Evolutionary conservation across 2,797 vertebrate genomes (phyloP), one percentile per base, ranked within the genome.

Genomic region (Protonibea diacanthus): DNA sequence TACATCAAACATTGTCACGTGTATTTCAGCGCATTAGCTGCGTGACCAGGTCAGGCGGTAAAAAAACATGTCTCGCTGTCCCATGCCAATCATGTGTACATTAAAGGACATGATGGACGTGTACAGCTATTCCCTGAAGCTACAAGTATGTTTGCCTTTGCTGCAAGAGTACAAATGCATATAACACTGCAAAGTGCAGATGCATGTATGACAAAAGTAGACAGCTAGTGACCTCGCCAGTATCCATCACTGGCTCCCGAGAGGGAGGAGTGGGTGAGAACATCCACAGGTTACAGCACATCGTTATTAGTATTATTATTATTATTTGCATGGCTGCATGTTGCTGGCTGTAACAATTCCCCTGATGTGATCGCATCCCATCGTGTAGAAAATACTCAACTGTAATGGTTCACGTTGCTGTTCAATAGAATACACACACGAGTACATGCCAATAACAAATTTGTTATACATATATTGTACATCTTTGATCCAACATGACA

Each of bases 181-280:
- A 40, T 25, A 74, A 51, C 60, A 5, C 64, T 15, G 71, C 20
- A 23, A 85, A 93, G 85, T 89, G 89, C 80, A 90, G 78, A 89
- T 80, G 51, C 81, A 29, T 84, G 87, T 89, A 70, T 55, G 65
- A 62, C 56, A 73, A 64, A 87, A 74, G 60, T 55, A 42, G 71
- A 76, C 72, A 49, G 63, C 60, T 18, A 49, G 33, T 57, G 74
- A 75, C 71, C 71, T 71, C 5, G 45, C 21, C 2, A 2, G 17
- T 44, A 64, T 85, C 86, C 72, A 55, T 84, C 78, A 63, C 61
- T 44, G 69, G 66, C 80, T 52, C 81, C 70, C 67, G 13, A 29
- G 60, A 74, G 83, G 74, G 69, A 55, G 29, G 33, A 62, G 23
- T 4, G 9, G 14, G 59, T 27, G 52, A 81, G 52, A 76, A 79